Percentiles rank a stretch among this genome's conserved stretches.
phyloP scores from a whole-genome alignment of 2,113 vertebrate species.

The Pterocles burchelli region DNA sequence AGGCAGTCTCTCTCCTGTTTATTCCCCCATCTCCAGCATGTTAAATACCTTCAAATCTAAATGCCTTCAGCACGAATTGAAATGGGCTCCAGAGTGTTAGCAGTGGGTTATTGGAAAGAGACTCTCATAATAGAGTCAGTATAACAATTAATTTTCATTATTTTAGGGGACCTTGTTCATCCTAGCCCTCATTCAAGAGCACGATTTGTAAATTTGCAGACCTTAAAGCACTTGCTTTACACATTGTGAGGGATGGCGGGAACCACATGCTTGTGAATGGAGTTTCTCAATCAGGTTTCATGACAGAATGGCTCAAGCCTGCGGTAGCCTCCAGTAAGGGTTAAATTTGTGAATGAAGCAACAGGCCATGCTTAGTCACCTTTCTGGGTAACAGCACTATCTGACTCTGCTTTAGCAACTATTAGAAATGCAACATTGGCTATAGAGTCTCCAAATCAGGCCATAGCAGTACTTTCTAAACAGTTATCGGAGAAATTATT shows the following conservation, averaged over 20 bases:
- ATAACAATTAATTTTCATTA: neutral
- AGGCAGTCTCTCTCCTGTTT: neutral
- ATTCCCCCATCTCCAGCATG: neutral
- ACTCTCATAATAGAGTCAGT: neutral
- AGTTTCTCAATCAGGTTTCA: neutral
- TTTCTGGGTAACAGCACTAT: neutral
- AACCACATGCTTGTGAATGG: rapidly evolving
- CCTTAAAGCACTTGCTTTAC: neutral
- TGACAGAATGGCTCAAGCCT: neutral
- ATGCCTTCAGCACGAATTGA: neutral
- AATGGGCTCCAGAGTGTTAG: neutral
- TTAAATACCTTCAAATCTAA: neutral
- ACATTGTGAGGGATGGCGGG: neutral
- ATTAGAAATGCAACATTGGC: neutral
- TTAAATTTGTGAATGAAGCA: neutral
- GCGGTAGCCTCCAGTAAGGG: neutral
- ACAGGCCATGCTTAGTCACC: neutral
- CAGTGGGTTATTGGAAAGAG: neutral
- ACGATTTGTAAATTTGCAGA: neutral
- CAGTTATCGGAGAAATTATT: neutral
- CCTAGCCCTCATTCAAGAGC: neutral
- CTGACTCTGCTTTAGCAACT: neutral
- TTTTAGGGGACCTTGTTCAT: neutral
- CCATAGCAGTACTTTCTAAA: neutral
- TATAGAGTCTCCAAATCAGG: neutral